Percentiles rank a stretch among this genome's conserved stretches.
Conservation (phyloP, 2,888 invertebrate species). For the Nemoura dubitans region DNA sequence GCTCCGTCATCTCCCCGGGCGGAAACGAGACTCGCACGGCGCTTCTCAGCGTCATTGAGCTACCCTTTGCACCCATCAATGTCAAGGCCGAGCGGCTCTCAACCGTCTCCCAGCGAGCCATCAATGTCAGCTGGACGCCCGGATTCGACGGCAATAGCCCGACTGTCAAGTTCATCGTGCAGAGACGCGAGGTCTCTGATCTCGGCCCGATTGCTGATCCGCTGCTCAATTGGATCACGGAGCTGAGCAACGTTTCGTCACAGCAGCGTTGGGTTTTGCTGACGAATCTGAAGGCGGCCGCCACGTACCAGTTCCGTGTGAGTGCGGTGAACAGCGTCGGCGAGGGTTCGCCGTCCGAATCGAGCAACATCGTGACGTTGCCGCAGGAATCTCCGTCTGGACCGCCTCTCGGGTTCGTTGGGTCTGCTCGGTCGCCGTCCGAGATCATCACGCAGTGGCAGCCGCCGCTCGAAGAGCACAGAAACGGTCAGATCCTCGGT, state of each 20-base stretch:
- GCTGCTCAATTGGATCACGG: constrained; percentile 87
- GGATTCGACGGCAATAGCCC: constrained; percentile 98
- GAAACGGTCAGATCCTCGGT: constrained; percentile 94
- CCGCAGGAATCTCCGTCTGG: constrained; percentile 99
- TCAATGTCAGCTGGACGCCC: constrained; percentile 93
- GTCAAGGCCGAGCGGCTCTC: constrained; percentile 77
- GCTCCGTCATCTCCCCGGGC: constrained; percentile 87
- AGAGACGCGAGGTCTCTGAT: constrained; percentile 88
- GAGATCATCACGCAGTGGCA: constrained; percentile 98
- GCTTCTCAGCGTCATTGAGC: constrained; percentile 86
- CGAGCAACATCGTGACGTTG: constrained; percentile 88
- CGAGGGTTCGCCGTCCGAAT: constrained; percentile 89
- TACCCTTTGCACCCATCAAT: constrained; percentile 92
- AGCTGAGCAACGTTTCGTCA: constrained; percentile 84
- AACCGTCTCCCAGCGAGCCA: constrained; percentile 70
- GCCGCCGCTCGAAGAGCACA: constrained; percentile 91
- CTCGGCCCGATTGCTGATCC: constrained; percentile 87
- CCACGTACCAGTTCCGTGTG: constrained; percentile 96
- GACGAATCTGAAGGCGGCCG: constrained; percentile 89
- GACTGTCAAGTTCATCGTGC: constrained; percentile 90
- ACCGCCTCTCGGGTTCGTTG: constrained; percentile 93
- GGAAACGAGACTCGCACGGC: constrained; percentile 93
- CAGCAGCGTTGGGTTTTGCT: constrained; percentile 81
- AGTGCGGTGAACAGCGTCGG: constrained; percentile 96
- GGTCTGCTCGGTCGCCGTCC: constrained; percentile 91